These are phyloP conservation scores for Cataglyphis altisquamis DNA, from an alignment of 2,888 invertebrate species.

Conservation along the genomic window DNA sequence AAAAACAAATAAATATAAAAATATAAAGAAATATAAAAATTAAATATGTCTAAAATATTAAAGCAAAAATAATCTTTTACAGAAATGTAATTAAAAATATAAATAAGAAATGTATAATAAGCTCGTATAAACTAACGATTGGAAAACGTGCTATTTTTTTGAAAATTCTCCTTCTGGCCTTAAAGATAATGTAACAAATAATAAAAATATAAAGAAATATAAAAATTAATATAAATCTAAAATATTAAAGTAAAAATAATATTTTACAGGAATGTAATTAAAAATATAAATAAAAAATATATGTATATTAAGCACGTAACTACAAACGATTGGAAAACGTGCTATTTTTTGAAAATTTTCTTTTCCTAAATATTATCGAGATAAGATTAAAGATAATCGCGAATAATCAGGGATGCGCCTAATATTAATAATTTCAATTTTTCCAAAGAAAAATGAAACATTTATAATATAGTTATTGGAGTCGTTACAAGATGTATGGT, in stretches of 20 bases:
- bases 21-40: background rate
- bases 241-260: background rate
- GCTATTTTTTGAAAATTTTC: too few species aligned
- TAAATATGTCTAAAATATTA: background rate
- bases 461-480: background rate
- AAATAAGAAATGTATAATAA: background rate
- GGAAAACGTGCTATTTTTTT: background rate
- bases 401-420: background rate
- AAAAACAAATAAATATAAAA: background rate
- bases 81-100: background rate
- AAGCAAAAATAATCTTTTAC: background rate
- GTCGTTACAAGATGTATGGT: background rate
- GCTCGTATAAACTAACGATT: background rate
- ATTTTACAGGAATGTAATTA: background rate
- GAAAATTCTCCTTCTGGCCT: background rate
- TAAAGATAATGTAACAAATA: background rate
- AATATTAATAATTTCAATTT: slow-evolving; percentile 2
- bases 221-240: background rate
- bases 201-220: background rate
- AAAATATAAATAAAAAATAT: background rate
- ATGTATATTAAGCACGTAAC: too few species aligned
- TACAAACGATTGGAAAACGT: too few species aligned
- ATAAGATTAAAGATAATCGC: too few species aligned
- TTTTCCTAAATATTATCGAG: too few species aligned
- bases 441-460: background rate